These are phyloP conservation scores for Lepilemur septentrionalis DNA, from an alignment of 2,797 vertebrate species.

Conservation along the genomic window DNA sequence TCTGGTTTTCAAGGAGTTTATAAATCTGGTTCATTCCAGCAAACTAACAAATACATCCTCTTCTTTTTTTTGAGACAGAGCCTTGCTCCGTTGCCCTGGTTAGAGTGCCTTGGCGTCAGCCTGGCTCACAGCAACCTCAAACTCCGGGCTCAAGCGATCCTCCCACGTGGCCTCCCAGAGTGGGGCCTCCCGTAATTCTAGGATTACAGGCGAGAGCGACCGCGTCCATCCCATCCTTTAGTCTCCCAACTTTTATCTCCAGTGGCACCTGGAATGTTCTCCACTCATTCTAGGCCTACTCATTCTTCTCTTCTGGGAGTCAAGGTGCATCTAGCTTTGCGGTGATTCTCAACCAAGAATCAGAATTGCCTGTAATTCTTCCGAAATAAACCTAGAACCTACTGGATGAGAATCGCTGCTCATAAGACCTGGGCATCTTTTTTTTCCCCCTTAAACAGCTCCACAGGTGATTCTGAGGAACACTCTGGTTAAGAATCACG, in stretches of 20 bases:
- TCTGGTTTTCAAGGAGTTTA: not conserved
- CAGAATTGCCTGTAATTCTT: not conserved
- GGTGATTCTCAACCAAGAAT: not conserved
- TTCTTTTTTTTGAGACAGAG: too few species aligned
- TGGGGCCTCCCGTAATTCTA: too few species aligned
- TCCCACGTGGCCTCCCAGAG: not conserved
- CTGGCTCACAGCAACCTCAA: too few species aligned
- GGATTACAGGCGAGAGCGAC: too few species aligned
- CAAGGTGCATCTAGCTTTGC: not conserved
- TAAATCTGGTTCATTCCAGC: not conserved
- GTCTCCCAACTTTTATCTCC: not conserved
- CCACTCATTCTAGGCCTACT: not conserved
- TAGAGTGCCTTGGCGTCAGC: too few species aligned
- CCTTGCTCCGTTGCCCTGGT: too few species aligned
- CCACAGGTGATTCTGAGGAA: not conserved
- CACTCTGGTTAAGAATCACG: not conserved
- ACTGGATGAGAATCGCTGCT: not conserved
- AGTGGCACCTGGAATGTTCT: not conserved
- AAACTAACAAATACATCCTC: not conserved
- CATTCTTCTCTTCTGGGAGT: not conserved
- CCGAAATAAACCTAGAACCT: not conserved
- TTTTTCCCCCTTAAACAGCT: not conserved
- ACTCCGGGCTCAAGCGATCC: too few species aligned
- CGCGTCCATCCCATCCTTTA: not conserved
- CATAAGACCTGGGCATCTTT: too few species aligned